These are phyloP conservation scores for Adineta ricciae DNA, from an alignment of 2,888 invertebrate genomes.

Conservation along the genomic window DNA sequence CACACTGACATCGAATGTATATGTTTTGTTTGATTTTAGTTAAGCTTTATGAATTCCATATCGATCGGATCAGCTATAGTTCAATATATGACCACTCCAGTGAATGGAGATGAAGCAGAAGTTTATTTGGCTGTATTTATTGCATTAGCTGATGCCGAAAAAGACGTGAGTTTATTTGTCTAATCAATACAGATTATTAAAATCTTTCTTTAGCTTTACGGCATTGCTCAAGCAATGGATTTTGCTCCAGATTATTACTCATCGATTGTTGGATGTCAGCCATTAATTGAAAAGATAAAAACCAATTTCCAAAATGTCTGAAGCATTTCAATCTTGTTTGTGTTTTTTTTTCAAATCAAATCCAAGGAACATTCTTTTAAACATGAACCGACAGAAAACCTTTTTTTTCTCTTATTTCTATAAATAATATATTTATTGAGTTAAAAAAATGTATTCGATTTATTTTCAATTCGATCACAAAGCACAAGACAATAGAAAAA, in stretches of 20 bases:
- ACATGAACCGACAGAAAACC: not conserved
- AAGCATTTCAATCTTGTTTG: not conserved
- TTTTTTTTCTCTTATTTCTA: not conserved
- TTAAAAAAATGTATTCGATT: not conserved
- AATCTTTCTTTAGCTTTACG: not conserved
- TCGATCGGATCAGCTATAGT: constrained; percentile 3
- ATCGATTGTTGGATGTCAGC: not conserved
- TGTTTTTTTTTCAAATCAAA: not conserved
- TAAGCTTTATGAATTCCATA: constrained; percentile 14
- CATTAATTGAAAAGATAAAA: constrained; percentile 6
- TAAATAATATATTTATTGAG: not conserved
- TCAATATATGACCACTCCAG: not conserved
- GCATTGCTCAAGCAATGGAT: constrained; percentile 14
- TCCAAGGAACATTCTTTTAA: not conserved
- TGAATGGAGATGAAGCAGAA: not conserved
- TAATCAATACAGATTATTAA: not conserved
- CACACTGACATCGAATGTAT: too few relatives aligned
- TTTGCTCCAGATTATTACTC: not conserved
- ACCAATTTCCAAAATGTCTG: not conserved
- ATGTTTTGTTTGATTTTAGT: not conserved
- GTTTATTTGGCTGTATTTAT: not conserved
- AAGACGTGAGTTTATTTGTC: not conserved
- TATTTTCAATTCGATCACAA: not conserved
- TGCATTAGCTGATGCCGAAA: not conserved
- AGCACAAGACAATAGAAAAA: not conserved